Evolutionary conservation across 2,888 invertebrate species (phyloP), one percentile per base, ranked within the genome.

Genomic region (Tachina lurida): DNA sequence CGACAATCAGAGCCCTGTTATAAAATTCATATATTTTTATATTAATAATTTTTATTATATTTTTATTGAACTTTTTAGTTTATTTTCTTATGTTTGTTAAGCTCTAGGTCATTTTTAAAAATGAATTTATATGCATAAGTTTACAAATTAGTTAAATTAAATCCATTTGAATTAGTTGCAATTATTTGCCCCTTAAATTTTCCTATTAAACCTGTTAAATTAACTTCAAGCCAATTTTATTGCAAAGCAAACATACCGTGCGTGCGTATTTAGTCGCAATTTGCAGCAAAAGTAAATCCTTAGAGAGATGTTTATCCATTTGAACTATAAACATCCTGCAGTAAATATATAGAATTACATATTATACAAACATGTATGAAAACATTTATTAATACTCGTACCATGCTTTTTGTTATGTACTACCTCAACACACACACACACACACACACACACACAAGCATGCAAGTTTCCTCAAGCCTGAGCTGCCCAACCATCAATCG

Each of bases 271-370:
- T 15, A 13, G 9, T 10, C 9, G 47, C 47, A 74, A 62, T 31
- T 43, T 49, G 13, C 31, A 63, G 70, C 62, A 49, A 49, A 54
- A 47, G 12, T 45, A 68, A 74, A 76, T 71, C 80, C 75, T 71
- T 45, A 71, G 84, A 75, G 84, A 79, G 54, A 84, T 84, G 56
- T 79, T 84, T 84, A 84, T 75, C 84, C 56, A 74, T 75, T 84
- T 77, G 77, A 83, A 83, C 77, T 71, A 65, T 67, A 80, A 81
- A 76, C 79, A 84, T 76, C 75, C 80, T 70, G 67, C 71, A 19
- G 52, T 73, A 62, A 43, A 79, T 43, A 65, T 17, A 65, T 31
- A 31, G 15, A 45, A 43, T 31, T 10, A 54, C 12, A n/a, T 13
- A 47, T 39, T 12, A 47, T 58, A 15, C 31, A 10, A 15, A 13